Evolutionary conservation across 2,113 vertebrate genomes (phyloP), one percentile per base, ranked within the genome.

Genomic region (Lampris megalopsis): DNA sequence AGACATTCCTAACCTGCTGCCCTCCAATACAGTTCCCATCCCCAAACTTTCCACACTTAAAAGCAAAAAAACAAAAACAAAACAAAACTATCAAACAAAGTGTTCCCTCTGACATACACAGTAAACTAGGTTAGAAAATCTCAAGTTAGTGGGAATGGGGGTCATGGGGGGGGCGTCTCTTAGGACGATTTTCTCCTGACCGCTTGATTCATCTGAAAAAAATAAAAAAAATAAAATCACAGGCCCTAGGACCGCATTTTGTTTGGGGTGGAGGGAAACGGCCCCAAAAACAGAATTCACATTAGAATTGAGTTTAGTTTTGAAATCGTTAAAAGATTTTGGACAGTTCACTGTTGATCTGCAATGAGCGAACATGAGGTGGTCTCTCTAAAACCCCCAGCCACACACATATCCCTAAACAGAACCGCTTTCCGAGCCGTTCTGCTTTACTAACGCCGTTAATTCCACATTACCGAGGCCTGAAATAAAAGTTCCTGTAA

Each of bases 1-100:
- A 81, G 49, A 83, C 82, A 83, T 73, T 92, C 81, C 88, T 88
- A 90, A 80, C 84, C 84, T 79, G 4, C 73, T 65, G 70, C 65
- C 71, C 74, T 80, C 42, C 73, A 86, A 24, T 2, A 84, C 66
- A 69, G 43, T 76, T 88, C 83, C 75, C 76, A 85, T 86, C 78
- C 77, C 43, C 47, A 65, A 77, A 75, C 66, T 38, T 13, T 37
- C 42, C 57, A 82, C 59, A 56, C 40, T 54, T 49, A 62, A 58
- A 36, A 59, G 40, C 58, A 40, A 41, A 75, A 42, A 52, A 10
- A 35, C 49, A 37, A 73, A 81, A 79, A 77, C 42, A 80, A 60
- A n/a, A 9, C 0, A 43, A 68, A 72, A 57, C 1, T 38, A 50
- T 36, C 45, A 76, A 81, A 79, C 36, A 50, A 68, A 40, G 79